Conservation (phyloP, 1,140 invertebrate genomes). For the Heterodera carotae region DNA sequence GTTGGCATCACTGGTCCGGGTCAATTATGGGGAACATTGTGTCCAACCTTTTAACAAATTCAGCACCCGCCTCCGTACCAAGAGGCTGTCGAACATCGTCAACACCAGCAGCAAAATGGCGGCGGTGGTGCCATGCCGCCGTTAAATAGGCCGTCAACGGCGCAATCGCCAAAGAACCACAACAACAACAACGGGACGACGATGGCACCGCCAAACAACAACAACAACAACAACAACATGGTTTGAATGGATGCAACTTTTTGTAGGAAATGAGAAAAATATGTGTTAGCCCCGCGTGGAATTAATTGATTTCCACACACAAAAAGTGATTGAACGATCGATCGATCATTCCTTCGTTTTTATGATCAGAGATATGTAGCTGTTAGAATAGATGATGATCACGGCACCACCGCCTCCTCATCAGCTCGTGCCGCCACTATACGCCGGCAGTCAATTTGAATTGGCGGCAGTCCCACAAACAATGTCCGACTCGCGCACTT, state of each 20-base stretch:
- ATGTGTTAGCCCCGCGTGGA: no score
- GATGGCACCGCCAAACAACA: neutral
- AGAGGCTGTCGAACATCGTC: neutral
- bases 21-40: no score
- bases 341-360: no score
- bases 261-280: no score
- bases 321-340: no score
- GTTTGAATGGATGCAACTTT: no score
- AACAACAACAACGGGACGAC: neutral
- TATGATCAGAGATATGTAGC: no score
- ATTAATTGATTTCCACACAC: no score
- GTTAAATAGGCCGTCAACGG: neutral
- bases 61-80: neutral
- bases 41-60: neutral
- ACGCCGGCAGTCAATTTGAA: neutral
- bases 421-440: neutral
- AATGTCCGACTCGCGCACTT: neutral
- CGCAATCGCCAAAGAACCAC: neutral
- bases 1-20: no score
- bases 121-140: no score
- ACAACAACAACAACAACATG: neutral
- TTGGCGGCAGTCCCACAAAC: neutral
- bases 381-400: no score
- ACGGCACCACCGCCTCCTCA: no score
- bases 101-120: neutral